Evolutionary conservation across 2,888 invertebrate genomes (phyloP), one percentile per base, ranked within the genome.

Genomic region (Phalangium opilio): DNA sequence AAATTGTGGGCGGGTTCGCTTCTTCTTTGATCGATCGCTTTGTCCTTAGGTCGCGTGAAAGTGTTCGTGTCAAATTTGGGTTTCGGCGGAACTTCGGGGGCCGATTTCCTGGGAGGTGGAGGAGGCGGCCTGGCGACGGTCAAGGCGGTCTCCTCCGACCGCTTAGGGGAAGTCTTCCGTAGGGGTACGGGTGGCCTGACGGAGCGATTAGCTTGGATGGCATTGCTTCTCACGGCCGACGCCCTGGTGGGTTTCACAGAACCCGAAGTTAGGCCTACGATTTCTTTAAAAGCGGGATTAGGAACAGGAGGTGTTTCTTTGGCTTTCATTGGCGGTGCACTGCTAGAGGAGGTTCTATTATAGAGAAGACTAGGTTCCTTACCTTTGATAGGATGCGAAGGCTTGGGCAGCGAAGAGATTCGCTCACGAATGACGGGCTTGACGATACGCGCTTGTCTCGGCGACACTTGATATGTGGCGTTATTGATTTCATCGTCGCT

Each of bases 391-490:
- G 50, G 21, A 42, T 42, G 48, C 8, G 42, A 33, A 15, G 45
- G 15, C 27, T 53, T 53, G 18, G 17, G 17, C 10, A 38, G 17
- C 38, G 15, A 8, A 17, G n/a, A 38, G 15, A 53, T 44, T 33
- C 49, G 50, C 32, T 53, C 53, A 14, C 49, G 41, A 21, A 49
- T 53, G 17, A 50, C 50, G 2, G 74, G 74, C 55, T 73, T 74
- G 1, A 71, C 63, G 44, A 74, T 74, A 39, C 71, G 61, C 1
- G 74, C 72, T 43, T 52, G 41, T 57, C 58, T 41, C 45, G 55
- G 38, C 5, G 17, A 20, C 4, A 38, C 14, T 27, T 44, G 44
- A 19, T 42, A 41, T 10, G 49, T 20, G 12, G 44, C 17, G 15
- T 27, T 2, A 17, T 38, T 18, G n/a, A 17, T 11, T 17, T 8